Percentiles rank a stretch among this genome's conserved stretches.
phyloP scores from a whole-genome alignment of 2,797 vertebrate species.

The Pseudochaenichthys georgianus region DNA sequence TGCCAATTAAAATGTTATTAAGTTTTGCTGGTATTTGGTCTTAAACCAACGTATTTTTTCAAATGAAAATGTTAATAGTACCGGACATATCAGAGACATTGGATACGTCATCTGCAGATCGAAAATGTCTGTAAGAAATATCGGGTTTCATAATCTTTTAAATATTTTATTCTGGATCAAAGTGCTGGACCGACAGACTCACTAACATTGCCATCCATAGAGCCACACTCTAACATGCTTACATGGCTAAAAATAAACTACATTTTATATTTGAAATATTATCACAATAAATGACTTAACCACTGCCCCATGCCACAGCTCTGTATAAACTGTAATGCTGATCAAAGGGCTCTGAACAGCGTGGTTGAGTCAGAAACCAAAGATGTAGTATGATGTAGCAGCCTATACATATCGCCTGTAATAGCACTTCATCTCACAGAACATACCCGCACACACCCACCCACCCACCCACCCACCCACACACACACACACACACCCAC shows the following conservation, averaged over 20 bases:
- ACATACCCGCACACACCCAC: not conserved
- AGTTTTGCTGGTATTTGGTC: too few species aligned
- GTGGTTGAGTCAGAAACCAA: slow-evolving; percentile 17
- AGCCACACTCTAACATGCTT: not conserved
- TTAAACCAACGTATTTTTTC: too few species aligned
- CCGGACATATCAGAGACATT: not conserved
- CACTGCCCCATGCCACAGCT: not conserved
- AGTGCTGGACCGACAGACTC: not conserved
- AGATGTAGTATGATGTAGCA: not conserved
- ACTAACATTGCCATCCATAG: not conserved
- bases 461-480: too few species aligned
- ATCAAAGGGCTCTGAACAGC: not conserved
- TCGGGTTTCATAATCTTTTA: not conserved
- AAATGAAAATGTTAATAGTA: not conserved
- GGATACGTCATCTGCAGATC: not conserved
- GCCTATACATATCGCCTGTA: not conserved
- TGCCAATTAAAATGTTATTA: too few species aligned
- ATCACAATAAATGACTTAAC: not conserved
- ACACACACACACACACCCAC: too few species aligned
- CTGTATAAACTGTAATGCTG: not conserved
- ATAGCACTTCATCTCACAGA: slow-evolving; percentile 6
- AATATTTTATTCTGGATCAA: not conserved
- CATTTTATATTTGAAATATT: not conserved
- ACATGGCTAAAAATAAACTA: not conserved
- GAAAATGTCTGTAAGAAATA: not conserved